Evolutionary conservation across 2,113 vertebrate species (phyloP), one percentile per base, ranked within the genome.

Genomic region (Lophotis ruficrista): DNA sequence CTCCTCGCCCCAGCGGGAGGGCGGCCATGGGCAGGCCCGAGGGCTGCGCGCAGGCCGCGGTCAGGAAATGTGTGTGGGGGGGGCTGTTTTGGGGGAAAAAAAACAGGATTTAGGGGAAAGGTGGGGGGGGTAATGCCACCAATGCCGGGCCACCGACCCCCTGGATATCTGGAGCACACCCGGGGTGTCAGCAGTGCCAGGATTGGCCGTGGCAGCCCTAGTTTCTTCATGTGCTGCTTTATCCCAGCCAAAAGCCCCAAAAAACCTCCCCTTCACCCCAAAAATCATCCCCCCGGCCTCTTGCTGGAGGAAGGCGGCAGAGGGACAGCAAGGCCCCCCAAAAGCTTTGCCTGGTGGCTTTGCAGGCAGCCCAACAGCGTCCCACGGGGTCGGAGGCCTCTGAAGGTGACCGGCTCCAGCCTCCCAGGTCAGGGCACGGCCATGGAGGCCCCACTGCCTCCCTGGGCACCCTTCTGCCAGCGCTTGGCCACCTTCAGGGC

Each of bases 31-130:
- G 10, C 22, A 64, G 72, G 83, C 38, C n/a, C 41, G 21, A 16
- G 35, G 76, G 54, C 68, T 3, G 2, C 1, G 1, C 0, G 3
- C 28, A 66, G 69, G 69, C 54, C 83, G 8, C 0, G 1, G 21
- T 0, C 4, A 45, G 48, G 61, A 27, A 30, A n/a, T 2, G 17
- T 3, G 22, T 12, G 20, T 6, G 56, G 2, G 19, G 2, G 9
- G 7, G 23, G 18, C 23, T n/a, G 7, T 9, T 72, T 58, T 28
- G 0, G 1, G 15, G 28, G 3, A 12, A 33, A 56, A 60, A 60
- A 24, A 2, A 0, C 2, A 6, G 28, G 30, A 16, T 75, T 66
- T 47, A 22, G 37, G 61, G 47, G 38, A 69, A 53, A 30, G 9
- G 30, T 13, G 18, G 10, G 16, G 5, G 16, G 16, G 4, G 21